Evolutionary conservation across 2,797 vertebrate species (phyloP), one percentile per base, ranked within the genome.

Genomic region (Amblyraja radiata): DNA sequence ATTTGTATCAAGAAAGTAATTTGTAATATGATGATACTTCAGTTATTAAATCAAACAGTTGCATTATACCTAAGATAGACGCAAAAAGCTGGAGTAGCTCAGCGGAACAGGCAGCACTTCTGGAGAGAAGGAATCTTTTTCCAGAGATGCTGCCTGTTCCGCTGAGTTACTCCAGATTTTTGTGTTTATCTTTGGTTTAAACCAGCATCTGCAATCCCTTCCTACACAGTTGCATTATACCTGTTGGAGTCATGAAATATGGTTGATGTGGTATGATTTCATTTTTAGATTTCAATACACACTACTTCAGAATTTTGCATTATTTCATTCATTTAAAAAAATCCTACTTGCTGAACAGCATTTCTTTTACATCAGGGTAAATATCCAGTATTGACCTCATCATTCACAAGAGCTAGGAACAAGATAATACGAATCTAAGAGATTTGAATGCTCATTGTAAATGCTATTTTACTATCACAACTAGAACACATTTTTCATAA

Each of bases 391-490:
- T 63, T 36, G 63, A 36, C 84, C 16, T 68, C 84, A 88, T 65
- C 61, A 36, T 32, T 88, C 61, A 68, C 16, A 88, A 68, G 84
- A 88, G 61, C 13, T 36, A n/a, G 54, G 25, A 28, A 84, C 54
- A 61, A 88, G 63, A 88, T 18, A 88, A 88, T 68, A 88, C 18
- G 68, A 65, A 68, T 32, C 16, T 88, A 36, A 68, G 84, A 36
- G n/a, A 7, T 88, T 88, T 88, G n/a, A 88, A 88, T 65, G 63
- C 8, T 68, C n/a, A 68, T 36, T 88, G 63, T 21, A 65, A 88
- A 88, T 88, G 65, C 32, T 63, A 68, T 88, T 63, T 68, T 68
- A 84, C 61, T 61, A 68, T 88, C n/a, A 88, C 84, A 65, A 86
- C 61, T 32, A 86, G 25, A 61, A 86, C 61, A 25, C 7, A 32